These are phyloP conservation scores for Anthoscopus minutus DNA, from an alignment of 2,113 vertebrate species.

Conservation along the genomic window DNA sequence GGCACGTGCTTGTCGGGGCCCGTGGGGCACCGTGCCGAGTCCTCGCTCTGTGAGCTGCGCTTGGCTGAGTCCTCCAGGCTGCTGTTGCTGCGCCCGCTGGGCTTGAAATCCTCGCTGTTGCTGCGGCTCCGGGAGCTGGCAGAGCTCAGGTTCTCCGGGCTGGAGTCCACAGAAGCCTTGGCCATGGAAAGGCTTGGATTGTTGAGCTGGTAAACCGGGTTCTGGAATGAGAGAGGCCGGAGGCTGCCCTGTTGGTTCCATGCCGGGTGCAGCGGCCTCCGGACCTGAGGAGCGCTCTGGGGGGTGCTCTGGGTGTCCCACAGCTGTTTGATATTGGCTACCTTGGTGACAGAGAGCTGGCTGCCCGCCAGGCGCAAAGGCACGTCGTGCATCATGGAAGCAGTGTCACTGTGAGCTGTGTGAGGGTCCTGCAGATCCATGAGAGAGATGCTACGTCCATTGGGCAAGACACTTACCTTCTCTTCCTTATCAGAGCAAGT, in stretches of 20 bases:
- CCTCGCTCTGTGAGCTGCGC: conserved; percentile 80
- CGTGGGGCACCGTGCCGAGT: conserved; percentile 65
- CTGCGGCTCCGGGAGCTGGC: conserved; percentile 87
- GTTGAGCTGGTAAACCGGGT: conserved; percentile 92
- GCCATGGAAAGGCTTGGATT: conserved; percentile 69
- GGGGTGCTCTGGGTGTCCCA: conserved; percentile 78
- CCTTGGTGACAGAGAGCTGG: conserved; percentile 80
- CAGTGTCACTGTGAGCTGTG: conserved; percentile 34
- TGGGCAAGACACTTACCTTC: conserved; percentile 74
- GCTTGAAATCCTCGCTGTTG: conserved; percentile 83
- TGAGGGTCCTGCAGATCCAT: conserved; percentile 91
- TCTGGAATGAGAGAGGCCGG: conserved; percentile 92
- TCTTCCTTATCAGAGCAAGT: conserved; percentile 84
- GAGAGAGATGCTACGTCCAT: conserved; percentile 88
- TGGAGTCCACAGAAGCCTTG: conserved; percentile 82
- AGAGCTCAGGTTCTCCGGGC: conserved; percentile 90
- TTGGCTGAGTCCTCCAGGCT: conserved; percentile 84
- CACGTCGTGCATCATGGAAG: conserved; percentile 71
- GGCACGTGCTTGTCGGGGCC: conserved; percentile 70
- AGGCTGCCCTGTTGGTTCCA: conserved; percentile 85
- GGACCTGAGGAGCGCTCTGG: conserved; percentile 88
- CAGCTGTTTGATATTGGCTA: conserved; percentile 73
- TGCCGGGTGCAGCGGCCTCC: conserved; percentile 81
- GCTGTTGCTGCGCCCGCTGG: conserved; percentile 79
- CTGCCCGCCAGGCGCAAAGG: conserved; percentile 80